phyloP scores from a whole-genome alignment of 2,113 vertebrate species.

The Phalacrocorax brasilianus region DNA sequence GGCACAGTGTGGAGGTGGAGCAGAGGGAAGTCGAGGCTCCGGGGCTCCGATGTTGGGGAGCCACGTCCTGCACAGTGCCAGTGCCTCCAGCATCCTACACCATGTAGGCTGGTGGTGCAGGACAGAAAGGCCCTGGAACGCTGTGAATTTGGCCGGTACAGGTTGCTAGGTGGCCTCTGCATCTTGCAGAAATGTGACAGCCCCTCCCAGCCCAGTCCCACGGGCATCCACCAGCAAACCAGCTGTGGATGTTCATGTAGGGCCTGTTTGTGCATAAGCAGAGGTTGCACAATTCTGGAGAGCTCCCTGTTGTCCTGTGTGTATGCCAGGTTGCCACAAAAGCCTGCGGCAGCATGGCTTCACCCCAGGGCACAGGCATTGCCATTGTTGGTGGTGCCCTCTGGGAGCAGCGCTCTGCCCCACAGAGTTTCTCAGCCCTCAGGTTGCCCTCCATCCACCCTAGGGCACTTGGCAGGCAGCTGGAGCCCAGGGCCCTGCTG shows the following conservation, averaged over 20 bases:
- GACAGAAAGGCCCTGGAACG: background rate
- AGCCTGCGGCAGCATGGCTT: background rate
- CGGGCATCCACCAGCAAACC: background rate
- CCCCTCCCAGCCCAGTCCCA: background rate
- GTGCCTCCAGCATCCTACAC: background rate
- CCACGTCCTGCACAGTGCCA: fast-evolving
- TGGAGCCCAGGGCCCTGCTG: background rate
- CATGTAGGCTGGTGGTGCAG: fast-evolving
- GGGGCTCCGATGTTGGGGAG: background rate
- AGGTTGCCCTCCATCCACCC: fast-evolving
- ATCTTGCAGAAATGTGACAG: background rate
- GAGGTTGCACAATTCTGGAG: fast-evolving
- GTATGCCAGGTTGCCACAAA: background rate
- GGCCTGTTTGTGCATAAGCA: fast-evolving
- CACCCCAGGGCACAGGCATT: fast-evolving
- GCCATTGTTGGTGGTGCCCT: background rate
- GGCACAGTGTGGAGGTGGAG: fast-evolving
- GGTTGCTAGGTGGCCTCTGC: background rate
- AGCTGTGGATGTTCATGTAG: background rate
- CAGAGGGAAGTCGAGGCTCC: background rate
- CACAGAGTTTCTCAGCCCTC: fast-evolving
- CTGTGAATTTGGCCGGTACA: background rate
- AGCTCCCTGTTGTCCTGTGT: background rate
- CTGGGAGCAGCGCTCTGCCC: background rate
- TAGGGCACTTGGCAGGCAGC: fast-evolving